Conservation (phyloP, 2,888 invertebrate genomes). For the Micoletzkya japonica region DNA sequence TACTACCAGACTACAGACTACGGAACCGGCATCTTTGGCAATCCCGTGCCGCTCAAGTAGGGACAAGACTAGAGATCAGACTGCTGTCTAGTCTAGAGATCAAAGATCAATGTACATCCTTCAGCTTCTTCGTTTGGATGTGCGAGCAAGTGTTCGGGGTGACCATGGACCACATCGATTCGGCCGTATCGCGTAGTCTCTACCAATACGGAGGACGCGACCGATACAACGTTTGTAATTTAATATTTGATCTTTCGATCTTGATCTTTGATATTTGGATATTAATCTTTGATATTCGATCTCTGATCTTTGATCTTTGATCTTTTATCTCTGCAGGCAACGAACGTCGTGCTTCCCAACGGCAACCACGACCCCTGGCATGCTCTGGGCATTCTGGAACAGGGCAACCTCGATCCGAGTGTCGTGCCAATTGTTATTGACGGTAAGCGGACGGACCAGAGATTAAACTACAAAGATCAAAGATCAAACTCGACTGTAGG, state of each 20-base stretch:
- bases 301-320: background rate
- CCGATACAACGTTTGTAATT: constrained; percentile 32
- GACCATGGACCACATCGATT: constrained; percentile 28
- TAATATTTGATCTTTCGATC: constrained; percentile 2
- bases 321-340: constrained; percentile 31
- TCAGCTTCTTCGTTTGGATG: constrained; percentile 45
- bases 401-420: constrained; percentile 9
- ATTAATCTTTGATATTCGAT: background rate
- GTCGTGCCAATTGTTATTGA: constrained; percentile 31
- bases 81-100: too few species aligned
- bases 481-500: constrained; percentile 22
- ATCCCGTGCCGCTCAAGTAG: constrained; percentile 49
- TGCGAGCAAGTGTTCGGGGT: constrained; percentile 49
- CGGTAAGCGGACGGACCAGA: background rate
- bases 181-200: background rate
- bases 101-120: background rate
- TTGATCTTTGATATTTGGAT: background rate
- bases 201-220: constrained; percentile 39
- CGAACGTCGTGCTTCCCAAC: constrained; percentile 45
- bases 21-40: constrained; percentile 55
- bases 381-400: constrained; percentile 23
- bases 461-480: background rate
- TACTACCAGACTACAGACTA: constrained; percentile 85
- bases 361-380: constrained; percentile 37
- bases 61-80: too few species aligned